phyloP scores from a whole-genome alignment of 1,140 invertebrate genomes.

The Drosophila truncata region DNA sequence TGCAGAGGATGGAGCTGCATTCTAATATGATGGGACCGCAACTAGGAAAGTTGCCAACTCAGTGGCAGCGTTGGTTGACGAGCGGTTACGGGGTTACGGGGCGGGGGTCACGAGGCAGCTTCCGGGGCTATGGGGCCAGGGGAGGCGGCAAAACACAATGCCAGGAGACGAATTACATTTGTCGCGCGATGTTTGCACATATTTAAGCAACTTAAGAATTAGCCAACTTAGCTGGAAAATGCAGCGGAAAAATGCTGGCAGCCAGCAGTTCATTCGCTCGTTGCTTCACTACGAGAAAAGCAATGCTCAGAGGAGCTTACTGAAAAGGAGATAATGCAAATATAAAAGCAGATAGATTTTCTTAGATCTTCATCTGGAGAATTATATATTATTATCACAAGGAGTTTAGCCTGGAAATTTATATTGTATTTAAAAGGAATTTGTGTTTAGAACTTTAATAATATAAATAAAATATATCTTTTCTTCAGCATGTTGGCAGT shows the following conservation, averaged over 20 bases:
- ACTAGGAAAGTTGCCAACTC: slow-evolving; percentile 54
- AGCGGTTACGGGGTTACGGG: background rate
- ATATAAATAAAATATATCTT: no score
- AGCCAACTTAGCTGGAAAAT: slow-evolving; percentile 66
- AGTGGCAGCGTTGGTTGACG: slow-evolving; percentile 23
- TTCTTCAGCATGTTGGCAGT: background rate
- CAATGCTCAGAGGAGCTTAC: background rate
- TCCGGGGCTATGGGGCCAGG: background rate
- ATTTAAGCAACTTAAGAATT: slow-evolving; percentile 80
- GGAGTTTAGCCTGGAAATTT: background rate
- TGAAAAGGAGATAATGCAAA: background rate
- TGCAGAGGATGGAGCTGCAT: slow-evolving; percentile 53
- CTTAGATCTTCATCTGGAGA: background rate
- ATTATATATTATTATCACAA: background rate
- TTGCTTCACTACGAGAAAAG: slow-evolving; percentile 1
- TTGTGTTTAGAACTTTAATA: no score
- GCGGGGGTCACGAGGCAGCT: background rate
- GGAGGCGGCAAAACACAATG: slow-evolving; percentile 22
- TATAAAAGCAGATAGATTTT: background rate
- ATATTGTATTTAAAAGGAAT: no score
- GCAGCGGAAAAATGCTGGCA: slow-evolving; percentile 60
- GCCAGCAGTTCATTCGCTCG: slow-evolving; percentile 25
- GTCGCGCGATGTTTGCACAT: slow-evolving; percentile 76
- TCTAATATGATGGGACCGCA: slow-evolving; percentile 62
- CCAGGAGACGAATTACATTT: slow-evolving; percentile 77